phyloP scores from a whole-genome alignment of 2,888 invertebrate species.

The Tillus elongatus region DNA sequence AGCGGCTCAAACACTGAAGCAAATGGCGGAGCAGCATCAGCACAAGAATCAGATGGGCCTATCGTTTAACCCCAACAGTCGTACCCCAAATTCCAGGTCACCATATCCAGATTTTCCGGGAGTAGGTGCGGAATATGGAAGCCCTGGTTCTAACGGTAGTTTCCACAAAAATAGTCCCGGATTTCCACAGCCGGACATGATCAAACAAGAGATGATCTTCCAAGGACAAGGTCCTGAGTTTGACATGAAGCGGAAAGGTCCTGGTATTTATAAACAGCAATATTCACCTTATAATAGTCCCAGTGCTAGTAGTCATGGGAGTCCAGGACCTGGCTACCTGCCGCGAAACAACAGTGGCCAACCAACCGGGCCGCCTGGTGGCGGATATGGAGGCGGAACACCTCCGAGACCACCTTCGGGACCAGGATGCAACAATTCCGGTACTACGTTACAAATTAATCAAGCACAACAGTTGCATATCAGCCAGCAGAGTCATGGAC shows the following conservation, averaged over 20 bases:
- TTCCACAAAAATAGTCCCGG: slow-evolving; percentile 41
- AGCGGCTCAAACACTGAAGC: slow-evolving; percentile 90
- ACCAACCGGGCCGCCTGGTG: slow-evolving; percentile 22
- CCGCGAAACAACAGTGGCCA: slow-evolving; percentile 25
- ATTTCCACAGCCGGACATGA: slow-evolving; percentile 45
- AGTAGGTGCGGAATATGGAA: slow-evolving; percentile 47
- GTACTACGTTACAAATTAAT: slow-evolving; percentile 67
- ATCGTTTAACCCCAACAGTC: slow-evolving; percentile 43
- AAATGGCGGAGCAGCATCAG: slow-evolving; percentile 96
- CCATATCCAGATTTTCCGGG: slow-evolving; percentile 54
- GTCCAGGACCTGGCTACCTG: slow-evolving; percentile 46
- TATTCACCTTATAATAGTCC: slow-evolving; percentile 61
- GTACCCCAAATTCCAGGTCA: slow-evolving; percentile 42
- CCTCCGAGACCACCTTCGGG: slow-evolving; percentile 48
- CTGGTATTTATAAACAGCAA: slow-evolving; percentile 47
- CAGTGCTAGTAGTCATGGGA: slow-evolving; percentile 50
- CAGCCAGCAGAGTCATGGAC: slow-evolving; percentile 60
- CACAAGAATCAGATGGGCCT: slow-evolving; percentile 68
- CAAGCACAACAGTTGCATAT: slow-evolving; percentile 85
- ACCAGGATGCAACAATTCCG: slow-evolving; percentile 41
- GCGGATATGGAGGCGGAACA: slow-evolving; percentile 33
- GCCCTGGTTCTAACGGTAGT: slow-evolving; percentile 39
- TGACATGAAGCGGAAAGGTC: slow-evolving; percentile 44
- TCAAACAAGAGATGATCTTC: slow-evolving; percentile 49
- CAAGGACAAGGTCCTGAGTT: slow-evolving; percentile 31